Conservation (phyloP, 2,888 invertebrate species). For the Gymnocheta viridis region DNA sequence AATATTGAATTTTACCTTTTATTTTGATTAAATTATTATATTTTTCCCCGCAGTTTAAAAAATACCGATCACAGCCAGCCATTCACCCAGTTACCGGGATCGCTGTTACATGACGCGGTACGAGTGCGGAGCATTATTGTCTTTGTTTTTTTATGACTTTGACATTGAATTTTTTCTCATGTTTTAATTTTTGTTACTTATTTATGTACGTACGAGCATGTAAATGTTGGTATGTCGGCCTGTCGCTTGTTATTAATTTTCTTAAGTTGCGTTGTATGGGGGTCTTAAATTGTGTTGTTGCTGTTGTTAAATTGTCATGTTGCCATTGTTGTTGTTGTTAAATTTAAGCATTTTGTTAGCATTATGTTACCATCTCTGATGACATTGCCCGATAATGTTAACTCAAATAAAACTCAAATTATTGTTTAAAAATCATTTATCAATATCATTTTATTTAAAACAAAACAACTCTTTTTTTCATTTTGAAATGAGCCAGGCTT, state of each 20-base stretch:
- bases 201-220: too few species aligned
- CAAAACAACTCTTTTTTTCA: background rate
- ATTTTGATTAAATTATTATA: conserved; percentile 29
- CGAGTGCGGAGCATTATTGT: background rate
- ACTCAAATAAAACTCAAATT: conserved; percentile 70
- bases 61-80: conserved; percentile 5
- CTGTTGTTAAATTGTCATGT: conserved; percentile 22
- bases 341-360: conserved; percentile 70
- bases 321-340: conserved; percentile 46
- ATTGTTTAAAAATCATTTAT: conserved; percentile 67
- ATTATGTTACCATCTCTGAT: conserved; percentile 69
- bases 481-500: background rate
- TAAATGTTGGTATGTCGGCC: conserved; percentile 34
- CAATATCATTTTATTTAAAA: conserved; percentile 66
- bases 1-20: conserved; percentile 51
- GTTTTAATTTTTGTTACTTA: conserved; percentile 42
- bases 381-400: conserved; percentile 69
- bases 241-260: conserved; percentile 61
- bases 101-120: background rate
- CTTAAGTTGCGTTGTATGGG: conserved; percentile 11
- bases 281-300: conserved; percentile 58
- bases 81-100: background rate
- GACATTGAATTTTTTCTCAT: conserved; percentile 71
- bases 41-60: conserved; percentile 4
- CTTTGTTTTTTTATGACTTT: conserved; percentile 66